Evolutionary conservation across 2,888 invertebrate species (phyloP), one percentile per base, ranked within the genome.

Genomic region (Synanthedon vespiformis): DNA sequence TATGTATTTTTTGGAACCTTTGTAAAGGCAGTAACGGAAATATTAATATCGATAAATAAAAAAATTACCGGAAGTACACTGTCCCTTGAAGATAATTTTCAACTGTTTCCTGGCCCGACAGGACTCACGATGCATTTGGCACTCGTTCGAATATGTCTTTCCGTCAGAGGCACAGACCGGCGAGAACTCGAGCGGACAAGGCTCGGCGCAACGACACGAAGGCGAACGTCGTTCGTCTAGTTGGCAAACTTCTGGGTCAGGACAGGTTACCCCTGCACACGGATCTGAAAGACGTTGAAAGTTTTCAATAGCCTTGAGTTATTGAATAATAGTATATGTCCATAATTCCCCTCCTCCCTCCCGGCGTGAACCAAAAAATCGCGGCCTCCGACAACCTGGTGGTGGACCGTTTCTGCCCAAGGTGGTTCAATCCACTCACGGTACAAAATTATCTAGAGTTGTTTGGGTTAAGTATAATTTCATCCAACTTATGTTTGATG

Each of bases 111-210:
- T 88, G 34, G 92, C 89, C 50, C 93, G 90, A 76, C 97, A 97
- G 16, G 95, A 93, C 72, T 94, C 92, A 64, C 93, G 91, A 61
- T 93, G 89, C 77, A 96, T 90, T 66, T 92, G 92, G 74, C 96
- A 97, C 76, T 95, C 94, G 79, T 94, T 95, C 58, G 93, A 89
- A 74, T 94, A 95, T 1, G 94, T 94, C 75, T 93, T 93, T 52
- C 93, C 94, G 78, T 94, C 93, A 50, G 93, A 93, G 10, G 93
- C 94, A 65, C 94, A 94, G 50, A 94, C 90, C 0, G 94, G 93
- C 8, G 92, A 90, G 74, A 94, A 93, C 72, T 94, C 93, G 52
- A 95, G 89, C 4, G 94, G 92, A 63, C 94, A 93, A 49, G 92
- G 90, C 68, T 93, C 93, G 51, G 93, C 93, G 73, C 96, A 96